These are phyloP conservation scores for Dermatemys mawii DNA, from an alignment of 2,113 vertebrate species.

Conservation along the genomic window DNA sequence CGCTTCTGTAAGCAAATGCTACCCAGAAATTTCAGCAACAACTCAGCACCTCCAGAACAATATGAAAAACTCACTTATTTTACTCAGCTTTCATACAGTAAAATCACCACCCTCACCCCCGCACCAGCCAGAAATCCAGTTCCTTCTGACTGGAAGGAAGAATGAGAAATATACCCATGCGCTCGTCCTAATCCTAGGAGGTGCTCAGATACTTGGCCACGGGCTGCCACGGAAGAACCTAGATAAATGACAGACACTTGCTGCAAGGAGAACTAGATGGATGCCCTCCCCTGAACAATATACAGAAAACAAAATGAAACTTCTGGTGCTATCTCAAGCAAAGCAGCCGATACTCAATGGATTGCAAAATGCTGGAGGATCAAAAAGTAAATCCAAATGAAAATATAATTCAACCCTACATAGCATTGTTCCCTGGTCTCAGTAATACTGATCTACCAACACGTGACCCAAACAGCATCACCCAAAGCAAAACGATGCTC, in stretches of 20 bases:
- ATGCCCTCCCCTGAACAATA: not conserved
- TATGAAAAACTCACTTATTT: not conserved
- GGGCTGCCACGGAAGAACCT: not conserved
- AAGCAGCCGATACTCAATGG: conserved; percentile 24
- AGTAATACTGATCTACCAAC: conserved; percentile 16
- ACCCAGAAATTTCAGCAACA: not conserved
- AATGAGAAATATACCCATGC: not conserved
- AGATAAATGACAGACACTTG: conserved; percentile 30
- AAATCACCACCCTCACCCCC: not conserved
- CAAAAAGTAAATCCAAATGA: conserved; percentile 5
- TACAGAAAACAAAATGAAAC: conserved; percentile 18
- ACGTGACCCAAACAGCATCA: not conserved
- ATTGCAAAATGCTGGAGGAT: conserved; percentile 47
- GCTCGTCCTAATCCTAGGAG: not conserved
- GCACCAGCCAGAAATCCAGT: not conserved
- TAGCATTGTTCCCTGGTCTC: not conserved
- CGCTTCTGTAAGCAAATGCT: not conserved
- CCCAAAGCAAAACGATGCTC: not conserved
- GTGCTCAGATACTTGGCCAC: not conserved
- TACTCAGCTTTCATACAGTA: not conserved
- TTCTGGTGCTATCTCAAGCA: conserved; percentile 44
- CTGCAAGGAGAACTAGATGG: conserved; percentile 33
- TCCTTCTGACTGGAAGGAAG: not conserved
- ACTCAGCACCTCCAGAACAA: not conserved
- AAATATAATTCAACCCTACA: not conserved